Percentiles rank a stretch among this genome's conserved stretches.
These are phyloP conservation scores for Zosterops pallidus DNA, from an alignment of 2,113 vertebrate species.

Conservation along the genomic window DNA sequence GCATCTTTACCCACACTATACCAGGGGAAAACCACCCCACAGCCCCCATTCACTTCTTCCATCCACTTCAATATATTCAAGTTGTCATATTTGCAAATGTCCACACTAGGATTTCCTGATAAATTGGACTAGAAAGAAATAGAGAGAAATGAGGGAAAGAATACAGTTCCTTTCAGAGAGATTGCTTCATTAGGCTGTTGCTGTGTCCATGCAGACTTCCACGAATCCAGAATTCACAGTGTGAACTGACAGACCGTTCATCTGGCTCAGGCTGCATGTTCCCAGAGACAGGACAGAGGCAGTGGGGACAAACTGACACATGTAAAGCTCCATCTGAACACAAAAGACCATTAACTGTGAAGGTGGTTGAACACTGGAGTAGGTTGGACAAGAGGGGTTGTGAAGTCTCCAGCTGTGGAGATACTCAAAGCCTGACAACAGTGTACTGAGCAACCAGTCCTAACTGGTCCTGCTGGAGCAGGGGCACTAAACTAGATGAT, in stretches of 20 bases:
- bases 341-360: neutral
- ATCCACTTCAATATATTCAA: neutral
- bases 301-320: neutral
- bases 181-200: neutral
- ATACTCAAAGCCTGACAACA: neutral
- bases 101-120: neutral
- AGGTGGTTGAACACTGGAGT: neutral
- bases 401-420: neutral
- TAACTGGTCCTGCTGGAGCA: neutral
- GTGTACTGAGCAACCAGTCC: neutral
- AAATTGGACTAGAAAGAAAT: neutral
- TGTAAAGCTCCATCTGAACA: neutral
- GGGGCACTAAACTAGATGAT: neutral
- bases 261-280: neutral
- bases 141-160: neutral
- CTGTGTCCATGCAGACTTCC: neutral
- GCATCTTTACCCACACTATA: neutral
- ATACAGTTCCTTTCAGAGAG: neutral
- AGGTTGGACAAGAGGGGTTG: neutral
- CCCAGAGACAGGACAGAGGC: neutral
- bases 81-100: neutral
- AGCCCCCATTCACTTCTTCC: fast-evolving
- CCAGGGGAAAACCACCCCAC: neutral
- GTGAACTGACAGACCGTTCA: neutral
- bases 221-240: neutral